Conservation (phyloP, 2,113 vertebrate species). For the Otus sunia region DNA sequence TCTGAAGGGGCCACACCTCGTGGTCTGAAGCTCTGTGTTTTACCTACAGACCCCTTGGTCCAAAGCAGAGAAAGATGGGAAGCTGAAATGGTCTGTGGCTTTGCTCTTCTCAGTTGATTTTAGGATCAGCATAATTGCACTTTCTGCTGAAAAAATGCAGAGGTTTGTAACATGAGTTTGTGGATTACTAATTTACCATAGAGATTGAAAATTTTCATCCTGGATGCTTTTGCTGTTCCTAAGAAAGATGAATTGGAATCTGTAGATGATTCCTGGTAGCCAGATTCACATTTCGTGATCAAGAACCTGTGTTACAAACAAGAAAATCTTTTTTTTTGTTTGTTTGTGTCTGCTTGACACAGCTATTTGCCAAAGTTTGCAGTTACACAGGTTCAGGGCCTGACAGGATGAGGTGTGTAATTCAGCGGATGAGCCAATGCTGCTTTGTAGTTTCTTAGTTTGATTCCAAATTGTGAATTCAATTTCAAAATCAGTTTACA, state of each 20-base stretch:
- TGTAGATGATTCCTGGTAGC: neutral
- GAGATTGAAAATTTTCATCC: neutral
- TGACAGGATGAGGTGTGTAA: neutral
- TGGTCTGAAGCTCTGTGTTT: neutral
- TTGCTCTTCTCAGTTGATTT: neutral
- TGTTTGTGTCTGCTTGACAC: neutral
- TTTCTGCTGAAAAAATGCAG: neutral
- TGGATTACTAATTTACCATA: neutral
- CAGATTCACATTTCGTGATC: neutral
- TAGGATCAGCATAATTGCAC: neutral
- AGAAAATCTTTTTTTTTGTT: neutral
- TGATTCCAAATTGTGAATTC: neutral
- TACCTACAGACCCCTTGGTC: neutral
- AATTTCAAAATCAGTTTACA: neutral
- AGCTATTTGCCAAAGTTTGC: neutral
- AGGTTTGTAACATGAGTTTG: neutral
- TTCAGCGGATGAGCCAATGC: neutral
- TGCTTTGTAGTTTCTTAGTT: neutral
- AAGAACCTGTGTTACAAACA: neutral
- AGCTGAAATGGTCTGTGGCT: neutral
- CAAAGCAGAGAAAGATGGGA: neutral
- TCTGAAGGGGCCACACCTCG: accelerated
- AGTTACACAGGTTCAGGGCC: accelerated
- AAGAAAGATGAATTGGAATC: neutral
- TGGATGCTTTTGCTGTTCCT: neutral